These are phyloP conservation scores for Ciconia boyciana DNA, from an alignment of 2,113 vertebrate species.

Conservation along the genomic window DNA sequence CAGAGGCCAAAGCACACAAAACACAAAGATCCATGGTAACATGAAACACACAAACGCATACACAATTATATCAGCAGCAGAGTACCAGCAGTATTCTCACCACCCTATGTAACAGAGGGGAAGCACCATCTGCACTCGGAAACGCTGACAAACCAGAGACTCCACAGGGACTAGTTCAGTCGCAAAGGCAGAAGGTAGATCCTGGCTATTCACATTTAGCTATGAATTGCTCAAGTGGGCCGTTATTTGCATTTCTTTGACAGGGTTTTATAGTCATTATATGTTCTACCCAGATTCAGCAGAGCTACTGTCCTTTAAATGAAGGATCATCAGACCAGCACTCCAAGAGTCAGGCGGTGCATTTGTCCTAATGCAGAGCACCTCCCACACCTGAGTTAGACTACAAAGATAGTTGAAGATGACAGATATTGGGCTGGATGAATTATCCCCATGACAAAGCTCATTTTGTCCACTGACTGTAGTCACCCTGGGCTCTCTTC, in stretches of 20 bases:
- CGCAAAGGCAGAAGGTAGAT: not conserved
- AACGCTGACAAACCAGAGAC: not conserved
- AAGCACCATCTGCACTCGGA: not conserved
- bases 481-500: not conserved
- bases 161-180: not conserved
- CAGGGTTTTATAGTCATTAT: not conserved
- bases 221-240: not conserved
- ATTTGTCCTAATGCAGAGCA: too few relatives aligned
- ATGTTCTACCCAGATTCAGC: not conserved
- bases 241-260: not conserved
- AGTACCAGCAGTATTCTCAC: not conserved
- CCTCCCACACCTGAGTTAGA: not conserved
- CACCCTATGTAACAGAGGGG: not conserved
- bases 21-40: not conserved
- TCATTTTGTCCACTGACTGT: not conserved
- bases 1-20: not conserved
- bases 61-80: rapidly evolving
- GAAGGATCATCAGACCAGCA: not conserved
- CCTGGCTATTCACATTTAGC: not conserved
- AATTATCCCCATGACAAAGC: not conserved
- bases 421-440: not conserved
- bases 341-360: not conserved
- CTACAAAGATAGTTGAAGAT: not conserved
- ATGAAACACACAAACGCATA: not conserved
- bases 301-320: not conserved